Base-by-base conservation (phyloP, 2,888 invertebrate genomes). In the Timema podura region DNA sequence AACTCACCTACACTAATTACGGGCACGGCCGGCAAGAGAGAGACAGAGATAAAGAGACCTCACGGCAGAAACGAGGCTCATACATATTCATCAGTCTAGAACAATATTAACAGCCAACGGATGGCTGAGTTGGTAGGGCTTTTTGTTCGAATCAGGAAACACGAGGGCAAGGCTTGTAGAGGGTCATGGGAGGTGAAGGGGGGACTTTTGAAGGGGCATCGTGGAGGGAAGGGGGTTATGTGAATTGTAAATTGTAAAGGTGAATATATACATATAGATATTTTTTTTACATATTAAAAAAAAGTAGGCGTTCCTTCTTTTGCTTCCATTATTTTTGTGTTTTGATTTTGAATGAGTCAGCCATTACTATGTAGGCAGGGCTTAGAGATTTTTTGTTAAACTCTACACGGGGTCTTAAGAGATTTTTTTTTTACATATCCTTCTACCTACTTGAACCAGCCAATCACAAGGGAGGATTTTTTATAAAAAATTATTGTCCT, bases 311-410 rank as follows among this genome's bases (percentile, higher is more conserved):
- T 61, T 61, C 44, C 61, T 61, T 61, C 61, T 44, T 44, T 9
- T 30, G 30, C 30, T 61, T 61, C 61, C 61, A 61, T 61, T 61
- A 44, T 61, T 61, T 61, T 61, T 45, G 45, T 61, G 61, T 61
- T 61, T 61, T 61, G 61, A 61, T 61, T 61, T 61, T 66, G 69
- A 69, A 69, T 69, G 69, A 66, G 57, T 48, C 69, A 65, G 72
- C 72, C 72, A 72, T 72, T 72, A 65, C 72, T 65, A 64, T 66
- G 72, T 70, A 72, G 72, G 72, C 49, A 10, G 72, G 72, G 70
- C 72, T 61, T 67, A 48, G 65, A 48, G 68, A 30, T 30, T 30
- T 30, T 30, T 30, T 30, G 30, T 30, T 30, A 30, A 30, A 2
- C 30, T 30, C 30, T 30, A 30, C 30, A 30, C 30, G 30, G 30